Conservation (phyloP, 2,113 vertebrate genomes). For the Sceloporus undulatus region DNA sequence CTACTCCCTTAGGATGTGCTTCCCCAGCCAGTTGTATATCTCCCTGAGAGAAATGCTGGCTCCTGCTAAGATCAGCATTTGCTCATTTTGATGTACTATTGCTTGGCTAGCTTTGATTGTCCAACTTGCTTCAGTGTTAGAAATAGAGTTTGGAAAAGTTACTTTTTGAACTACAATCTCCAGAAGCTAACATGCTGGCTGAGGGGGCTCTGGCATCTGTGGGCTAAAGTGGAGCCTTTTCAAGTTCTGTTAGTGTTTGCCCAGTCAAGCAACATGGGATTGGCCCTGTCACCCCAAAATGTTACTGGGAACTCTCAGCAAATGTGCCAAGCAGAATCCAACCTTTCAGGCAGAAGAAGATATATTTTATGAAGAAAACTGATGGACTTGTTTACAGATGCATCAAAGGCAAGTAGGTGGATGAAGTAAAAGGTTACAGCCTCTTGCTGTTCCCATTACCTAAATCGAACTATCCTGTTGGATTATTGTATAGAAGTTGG, state of each 20-base stretch:
- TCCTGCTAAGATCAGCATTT: neutral
- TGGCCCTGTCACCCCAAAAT: too few relatives aligned
- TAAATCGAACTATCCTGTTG: constrained; percentile 14
- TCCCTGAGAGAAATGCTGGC: neutral
- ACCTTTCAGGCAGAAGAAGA: too few relatives aligned
- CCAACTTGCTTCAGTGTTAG: neutral
- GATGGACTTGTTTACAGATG: neutral
- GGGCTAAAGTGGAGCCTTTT: too few relatives aligned
- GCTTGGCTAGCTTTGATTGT: neutral
- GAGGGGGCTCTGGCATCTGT: too few relatives aligned
- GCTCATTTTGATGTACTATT: neutral
- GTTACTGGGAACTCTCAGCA: neutral
- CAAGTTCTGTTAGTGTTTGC: too few relatives aligned
- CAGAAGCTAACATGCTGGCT: too few relatives aligned
- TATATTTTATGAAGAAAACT: neutral
- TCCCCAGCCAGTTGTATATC: neutral
- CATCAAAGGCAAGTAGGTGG: neutral
- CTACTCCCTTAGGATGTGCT: neutral
- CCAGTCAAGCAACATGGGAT: too few relatives aligned
- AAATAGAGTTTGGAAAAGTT: neutral
- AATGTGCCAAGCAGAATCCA: neutral
- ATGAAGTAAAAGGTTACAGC: neutral
- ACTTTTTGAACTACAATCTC: too few relatives aligned
- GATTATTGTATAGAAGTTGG: constrained; percentile 24
- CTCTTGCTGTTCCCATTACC: neutral